Base-by-base conservation (phyloP, 2,797 vertebrate species). In the Mus minutoides region DNA sequence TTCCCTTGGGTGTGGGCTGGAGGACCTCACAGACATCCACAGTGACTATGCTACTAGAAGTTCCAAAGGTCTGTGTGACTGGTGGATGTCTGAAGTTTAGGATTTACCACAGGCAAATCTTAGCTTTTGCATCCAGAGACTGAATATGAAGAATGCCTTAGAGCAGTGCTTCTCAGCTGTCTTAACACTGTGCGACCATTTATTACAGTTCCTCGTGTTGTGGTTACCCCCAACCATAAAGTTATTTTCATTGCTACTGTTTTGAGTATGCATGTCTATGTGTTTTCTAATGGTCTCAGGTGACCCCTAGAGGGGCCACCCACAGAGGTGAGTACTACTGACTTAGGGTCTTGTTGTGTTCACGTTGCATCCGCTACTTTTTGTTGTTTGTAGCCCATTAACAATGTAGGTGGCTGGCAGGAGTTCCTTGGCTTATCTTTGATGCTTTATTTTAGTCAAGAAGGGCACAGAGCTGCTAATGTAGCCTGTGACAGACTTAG, bases 31-130 rank as follows among this genome's bases (percentile, higher is more conserved):
- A 29, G 67, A 40, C 22, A 29, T 11, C 24, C 8, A 14, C 26
- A 16, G 9, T 34, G 19, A 24, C 0, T 73, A 0, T 52, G 5
- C 22, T 17, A 6, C 29, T 22, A 0, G 2, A 17, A 16, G 14
- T 54, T 88, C 40, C 34, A 16, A 29, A 37, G 52, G 6, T 7
- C 3, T 67, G 0, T 85, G 73, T 73, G 60, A 16, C 62, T 75
- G 46, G 2, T 7, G 29, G 52, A 62, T 21, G 2, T 2, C 46
- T 43, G 22, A 43, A 67, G 43, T 60, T 64, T 80, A 75, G 22
- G 24, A 31, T 87, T 95, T n/a, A 67, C 3, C 12, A 1, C 52
- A 22, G 40, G 3, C 52, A 49, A n/a, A 49, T 54, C 46, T 88
- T 93, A 3, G 40, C 40, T 60, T 58, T 87, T 84, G 67, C 17